Evolutionary conservation across 2,888 invertebrate species (phyloP).

Genomic region (Notodonta dromedarius): DNA sequence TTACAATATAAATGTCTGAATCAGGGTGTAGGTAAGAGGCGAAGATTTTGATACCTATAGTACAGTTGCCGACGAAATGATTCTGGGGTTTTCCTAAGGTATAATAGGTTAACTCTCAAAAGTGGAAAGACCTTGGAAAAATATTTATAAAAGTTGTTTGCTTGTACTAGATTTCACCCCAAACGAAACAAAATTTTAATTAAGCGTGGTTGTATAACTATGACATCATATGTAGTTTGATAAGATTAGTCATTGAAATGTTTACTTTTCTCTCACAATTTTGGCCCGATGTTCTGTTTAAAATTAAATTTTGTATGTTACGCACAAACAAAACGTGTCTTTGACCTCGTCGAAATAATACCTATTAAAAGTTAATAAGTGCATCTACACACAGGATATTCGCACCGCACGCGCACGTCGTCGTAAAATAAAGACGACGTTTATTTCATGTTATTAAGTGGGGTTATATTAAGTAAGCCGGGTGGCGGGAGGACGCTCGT

Average conservation of each 20-base stretch:
- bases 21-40: background rate
- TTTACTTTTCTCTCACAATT: slow-evolving; percentile 8
- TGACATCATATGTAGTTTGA: slow-evolving; percentile 1
- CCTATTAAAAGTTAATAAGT: slow-evolving; percentile 43
- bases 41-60: background rate
- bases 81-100: background rate
- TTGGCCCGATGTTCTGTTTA: slow-evolving; percentile 6
- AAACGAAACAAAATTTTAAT: slow-evolving; percentile 1
- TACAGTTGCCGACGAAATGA: background rate
- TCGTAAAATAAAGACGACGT: slow-evolving; percentile 45
- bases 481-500: slow-evolving; percentile 35
- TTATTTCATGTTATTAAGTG: slow-evolving; percentile 42
- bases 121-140: background rate
- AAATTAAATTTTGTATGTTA: slow-evolving; percentile 8
- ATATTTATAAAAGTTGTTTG: background rate
- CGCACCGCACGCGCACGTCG: slow-evolving; percentile 28
- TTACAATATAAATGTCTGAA: background rate
- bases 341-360: slow-evolving; percentile 23
- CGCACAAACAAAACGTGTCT: background rate
- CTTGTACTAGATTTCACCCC: background rate
- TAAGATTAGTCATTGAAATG: background rate
- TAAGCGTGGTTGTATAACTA: background rate
- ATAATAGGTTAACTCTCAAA: background rate
- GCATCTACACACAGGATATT: slow-evolving; percentile 43
- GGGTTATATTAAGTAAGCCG: slow-evolving; percentile 39